Base-by-base conservation (phyloP, 2,797 vertebrate species). In the Diceros bicornis region DNA sequence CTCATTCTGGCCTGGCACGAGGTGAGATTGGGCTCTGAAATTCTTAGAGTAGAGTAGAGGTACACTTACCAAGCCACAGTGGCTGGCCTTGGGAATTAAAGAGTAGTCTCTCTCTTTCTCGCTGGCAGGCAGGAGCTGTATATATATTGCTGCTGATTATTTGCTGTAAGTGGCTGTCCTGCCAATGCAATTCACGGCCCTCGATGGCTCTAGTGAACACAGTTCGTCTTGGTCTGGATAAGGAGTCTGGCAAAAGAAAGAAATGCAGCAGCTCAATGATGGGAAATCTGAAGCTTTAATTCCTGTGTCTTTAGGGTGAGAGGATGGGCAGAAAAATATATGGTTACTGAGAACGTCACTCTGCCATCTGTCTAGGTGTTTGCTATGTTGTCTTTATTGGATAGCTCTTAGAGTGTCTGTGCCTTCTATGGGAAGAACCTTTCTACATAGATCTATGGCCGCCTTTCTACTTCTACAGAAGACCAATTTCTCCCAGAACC, bases 121-220 rank as follows among this genome's bases (percentile, higher is more conserved):
- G 99, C 98, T 99, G 99, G 98, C 99, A 99, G 97, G 99, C 99
- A 1, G 99, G 99, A n/a, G 99, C 99, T 98, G 99, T 95, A 86
- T 99, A 99, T 98, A 99, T 99, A 98, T 99, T 99, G 0, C 99
- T 99, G 99, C 99, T 99, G 98, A 99, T 99, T 98, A 99, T 99
- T 98, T 99, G 99, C 98, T 99, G 99, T 83, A 99, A 99, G 98
- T 99, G 99, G 98, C 99, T 99, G 98, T 99, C 99, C 98, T 99
- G 99, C 99, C 99, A 99, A 98, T 99, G 99, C 44, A 99, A 99
- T 98, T 99, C 99, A 89, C 99, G 99, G 52, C 99, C 99, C 98
- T 99, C 99, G 0, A 99, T 99, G 0, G 99, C 99, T 59, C 99
- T 99, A 11, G 99, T 99, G 99, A 99, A 99, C 94, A 99, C 99